Evolutionary conservation across 2,888 invertebrate genomes (phyloP), one percentile per base, ranked within the genome.

Genomic region (Cryptocephalus moraei): DNA sequence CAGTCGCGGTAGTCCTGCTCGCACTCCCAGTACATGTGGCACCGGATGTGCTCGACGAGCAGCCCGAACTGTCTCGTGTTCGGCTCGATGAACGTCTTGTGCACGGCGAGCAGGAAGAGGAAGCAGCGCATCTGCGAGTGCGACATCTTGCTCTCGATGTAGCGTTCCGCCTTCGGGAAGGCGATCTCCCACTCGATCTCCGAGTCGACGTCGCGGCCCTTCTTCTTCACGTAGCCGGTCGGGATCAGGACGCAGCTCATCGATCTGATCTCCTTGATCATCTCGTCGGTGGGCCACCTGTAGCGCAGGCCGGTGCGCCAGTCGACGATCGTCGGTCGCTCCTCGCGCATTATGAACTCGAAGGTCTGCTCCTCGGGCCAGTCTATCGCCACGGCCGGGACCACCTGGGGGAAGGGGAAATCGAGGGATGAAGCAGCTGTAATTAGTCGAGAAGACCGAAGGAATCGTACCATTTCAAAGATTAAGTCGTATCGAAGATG

Each of bases 11-110:
- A 81, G 57, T 83, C 80, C 6, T 79, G 75, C 68, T 90, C 87
- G 58, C 86, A 83, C 69, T 87, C 79, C 84, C 86, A 86, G 66
- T 86, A 89, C 41, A 90, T 69, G 61, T 84, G 80, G 52, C 81
- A 81, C 44, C 86, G 78, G 34, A 90, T 76, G 60, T 90, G 89
- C 51, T 82, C 80, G 1, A 80, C 74, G 13, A 82, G 78, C 31
- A 89, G 71, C 4, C 86, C 82, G 44, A 80, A 73, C 60, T 79
- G 78, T 1, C 77, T 73, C 12, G 79, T 77, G 12, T 78, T 70
- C 13, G 81, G 81, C 59, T 84, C 82, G 50, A 89, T 73, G 61
- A 82, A 87, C 0, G 80, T 79, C 63, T 84, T 85, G 54, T 84
- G 79, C 14, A 91, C 67, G 32, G 79, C 72, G 50, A 87, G 69